A percentile compares a stretch with the other conserved stretches of the same genome.
These are phyloP conservation scores for Drosophila phalerata DNA, from an alignment of 2,888 invertebrate genomes.

Conservation along the genomic window DNA sequence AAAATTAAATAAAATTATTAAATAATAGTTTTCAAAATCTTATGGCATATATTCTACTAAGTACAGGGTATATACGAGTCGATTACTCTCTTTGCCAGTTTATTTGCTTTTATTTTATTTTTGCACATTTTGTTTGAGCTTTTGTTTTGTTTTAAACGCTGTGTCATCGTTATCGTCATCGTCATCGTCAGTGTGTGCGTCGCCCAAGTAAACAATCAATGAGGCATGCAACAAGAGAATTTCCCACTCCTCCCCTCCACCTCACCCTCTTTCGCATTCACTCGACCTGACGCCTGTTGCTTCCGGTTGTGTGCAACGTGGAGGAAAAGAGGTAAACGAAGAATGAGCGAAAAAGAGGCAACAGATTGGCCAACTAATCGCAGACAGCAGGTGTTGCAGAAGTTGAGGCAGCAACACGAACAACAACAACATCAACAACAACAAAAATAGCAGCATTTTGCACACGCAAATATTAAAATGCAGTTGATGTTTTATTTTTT, in stretches of 20 bases:
- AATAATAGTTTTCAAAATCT: too few species aligned
- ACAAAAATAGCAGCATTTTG: conserved; percentile 11
- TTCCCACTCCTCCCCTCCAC: not conserved
- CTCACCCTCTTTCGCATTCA: not conserved
- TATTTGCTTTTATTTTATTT: conserved; percentile 1
- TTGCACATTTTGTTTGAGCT: conserved; percentile 6
- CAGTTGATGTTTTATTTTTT: conserved; percentile 27
- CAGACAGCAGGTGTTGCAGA: conserved; percentile 15
- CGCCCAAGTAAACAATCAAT: conserved; percentile 69
- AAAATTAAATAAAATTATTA: too few species aligned
- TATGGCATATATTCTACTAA: too few species aligned
- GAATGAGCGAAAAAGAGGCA: conserved; percentile 1
- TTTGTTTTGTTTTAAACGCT: conserved; percentile 35
- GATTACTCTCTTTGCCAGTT: not conserved
- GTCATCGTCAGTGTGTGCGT: conserved; percentile 42
- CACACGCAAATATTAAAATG: conserved; percentile 61
- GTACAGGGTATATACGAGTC: conserved; percentile 3
- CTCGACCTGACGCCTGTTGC: conserved; percentile 52
- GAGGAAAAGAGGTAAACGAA: not conserved
- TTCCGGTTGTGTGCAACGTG: conserved; percentile 43
- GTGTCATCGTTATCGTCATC: conserved; percentile 41
- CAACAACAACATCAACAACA: conserved; percentile 5
- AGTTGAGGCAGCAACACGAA: conserved; percentile 4
- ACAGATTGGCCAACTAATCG: conserved; percentile 35
- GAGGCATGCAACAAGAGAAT: conserved; percentile 46